phyloP scores from a whole-genome alignment of 2,888 invertebrate species.

The Melipona bicolor region DNA sequence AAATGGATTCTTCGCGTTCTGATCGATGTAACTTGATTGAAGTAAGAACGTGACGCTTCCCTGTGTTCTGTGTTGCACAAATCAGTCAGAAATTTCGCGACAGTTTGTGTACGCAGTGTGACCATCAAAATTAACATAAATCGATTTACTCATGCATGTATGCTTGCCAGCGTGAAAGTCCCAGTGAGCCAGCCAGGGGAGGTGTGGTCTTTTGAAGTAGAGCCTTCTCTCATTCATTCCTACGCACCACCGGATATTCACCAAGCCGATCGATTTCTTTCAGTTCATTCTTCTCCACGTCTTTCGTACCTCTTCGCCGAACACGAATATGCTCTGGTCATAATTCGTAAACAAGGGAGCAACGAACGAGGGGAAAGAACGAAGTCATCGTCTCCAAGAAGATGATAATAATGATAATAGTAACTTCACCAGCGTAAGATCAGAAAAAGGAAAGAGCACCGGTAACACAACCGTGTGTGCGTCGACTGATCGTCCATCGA shows the following conservation, averaged over 20 bases:
- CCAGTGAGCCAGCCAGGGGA: not conserved
- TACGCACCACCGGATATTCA: conserved; percentile 19
- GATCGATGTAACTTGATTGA: not conserved
- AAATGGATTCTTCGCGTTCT: not conserved
- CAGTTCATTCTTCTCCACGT: conserved; percentile 2
- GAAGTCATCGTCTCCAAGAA: not conserved
- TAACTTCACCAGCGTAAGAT: not conserved
- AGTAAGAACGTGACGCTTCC: no score
- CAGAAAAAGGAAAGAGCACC: not conserved
- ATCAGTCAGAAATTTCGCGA: not conserved
- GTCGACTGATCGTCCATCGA: conserved; percentile 31
- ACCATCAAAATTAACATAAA: conserved; percentile 3
- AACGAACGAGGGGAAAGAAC: not conserved
- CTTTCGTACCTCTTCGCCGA: not conserved
- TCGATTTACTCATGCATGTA: not conserved
- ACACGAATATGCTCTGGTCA: not conserved
- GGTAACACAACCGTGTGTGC: not conserved
- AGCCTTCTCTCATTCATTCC: conserved; percentile 20
- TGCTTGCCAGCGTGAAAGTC: not conserved
- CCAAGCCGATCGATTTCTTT: not conserved
- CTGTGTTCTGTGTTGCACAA: not conserved
- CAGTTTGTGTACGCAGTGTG: not conserved
- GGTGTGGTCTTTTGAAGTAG: not conserved
- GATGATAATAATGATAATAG: no score
- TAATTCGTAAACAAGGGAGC: not conserved